Conservation (phyloP, 1,140 invertebrate genomes). For the Brachionus rotundiformis region DNA sequence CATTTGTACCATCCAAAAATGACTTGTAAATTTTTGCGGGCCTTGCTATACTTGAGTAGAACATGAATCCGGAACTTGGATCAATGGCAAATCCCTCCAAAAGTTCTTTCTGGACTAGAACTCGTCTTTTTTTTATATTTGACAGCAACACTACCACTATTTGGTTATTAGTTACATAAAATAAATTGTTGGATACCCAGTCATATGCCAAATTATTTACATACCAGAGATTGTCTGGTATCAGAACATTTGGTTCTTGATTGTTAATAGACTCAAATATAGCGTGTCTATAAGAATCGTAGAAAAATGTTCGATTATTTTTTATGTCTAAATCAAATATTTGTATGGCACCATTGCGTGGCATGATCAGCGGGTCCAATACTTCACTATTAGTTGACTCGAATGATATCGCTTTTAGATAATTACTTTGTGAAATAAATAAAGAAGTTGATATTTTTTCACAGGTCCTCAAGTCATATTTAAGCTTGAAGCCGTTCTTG, state of each 20-base stretch:
- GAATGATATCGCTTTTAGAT: background rate
- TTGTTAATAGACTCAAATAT: background rate
- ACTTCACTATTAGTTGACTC: background rate
- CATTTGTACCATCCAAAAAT: conserved; percentile 25
- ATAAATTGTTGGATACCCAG: conserved; percentile 94
- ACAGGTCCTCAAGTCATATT: conserved; percentile 35
- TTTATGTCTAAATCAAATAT: background rate
- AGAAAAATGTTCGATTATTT: conserved; percentile 27
- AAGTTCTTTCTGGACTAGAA: conserved; percentile 57
- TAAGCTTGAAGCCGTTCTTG: background rate
- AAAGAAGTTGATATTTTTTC: background rate
- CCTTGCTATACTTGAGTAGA: conserved; percentile 80
- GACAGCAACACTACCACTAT: conserved; percentile 78
- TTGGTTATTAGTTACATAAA: conserved; percentile 94
- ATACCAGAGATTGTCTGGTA: background rate
- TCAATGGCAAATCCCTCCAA: conserved; percentile 93
- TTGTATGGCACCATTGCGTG: background rate
- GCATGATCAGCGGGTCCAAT: background rate
- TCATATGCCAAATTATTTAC: conserved; percentile 76
- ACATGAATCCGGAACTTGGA: conserved; percentile 77
- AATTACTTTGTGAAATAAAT: background rate
- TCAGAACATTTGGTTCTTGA: background rate
- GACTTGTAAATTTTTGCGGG: conserved; percentile 78
- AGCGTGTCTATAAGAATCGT: conserved; percentile 1
- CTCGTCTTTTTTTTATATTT: conserved; percentile 54